Evolutionary conservation across 2,888 invertebrate genomes (phyloP).

Genomic region (Drosophila mayaguana): DNA sequence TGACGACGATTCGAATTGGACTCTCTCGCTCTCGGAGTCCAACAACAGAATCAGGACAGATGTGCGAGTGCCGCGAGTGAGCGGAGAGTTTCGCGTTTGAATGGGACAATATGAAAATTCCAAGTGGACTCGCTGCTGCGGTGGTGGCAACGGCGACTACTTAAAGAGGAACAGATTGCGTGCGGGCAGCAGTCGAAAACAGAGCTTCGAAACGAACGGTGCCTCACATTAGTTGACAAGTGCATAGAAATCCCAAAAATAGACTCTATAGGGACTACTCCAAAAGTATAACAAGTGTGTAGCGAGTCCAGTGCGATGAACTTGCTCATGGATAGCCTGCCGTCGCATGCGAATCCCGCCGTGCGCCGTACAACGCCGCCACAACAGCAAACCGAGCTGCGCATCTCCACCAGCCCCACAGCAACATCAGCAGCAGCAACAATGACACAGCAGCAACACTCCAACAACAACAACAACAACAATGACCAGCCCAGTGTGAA

Average conservation of each 20-base stretch:
- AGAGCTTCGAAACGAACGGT: slow-evolving; percentile 79
- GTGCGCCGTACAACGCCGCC: slow-evolving; percentile 65
- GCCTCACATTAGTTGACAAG: slow-evolving; percentile 17
- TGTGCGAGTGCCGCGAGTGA: slow-evolving; percentile 80
- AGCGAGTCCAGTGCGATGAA: slow-evolving; percentile 64
- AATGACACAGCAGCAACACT: slow-evolving; percentile 52
- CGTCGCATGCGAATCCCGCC: slow-evolving; percentile 64
- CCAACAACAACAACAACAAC: slow-evolving; percentile 79
- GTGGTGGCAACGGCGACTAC: slow-evolving; percentile 73
- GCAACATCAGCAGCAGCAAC: slow-evolving; percentile 24
- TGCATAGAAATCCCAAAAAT: slow-evolving; percentile 18
- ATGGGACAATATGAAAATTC: slow-evolving; percentile 83
- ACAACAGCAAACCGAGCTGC: slow-evolving; percentile 67
- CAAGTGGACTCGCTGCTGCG: slow-evolving; percentile 73
- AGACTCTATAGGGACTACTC: slow-evolving; percentile 1
- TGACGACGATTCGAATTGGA: slow-evolving; percentile 59
- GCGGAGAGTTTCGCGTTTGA: slow-evolving; percentile 75
- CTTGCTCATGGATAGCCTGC: slow-evolving; percentile 89
- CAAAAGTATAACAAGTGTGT: slow-evolving; percentile 17
- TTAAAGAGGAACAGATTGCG: slow-evolving; percentile 85
- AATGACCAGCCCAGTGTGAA: slow-evolving; percentile 79
- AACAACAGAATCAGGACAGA: slow-evolving; percentile 82
- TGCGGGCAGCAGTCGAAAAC: slow-evolving; percentile 83
- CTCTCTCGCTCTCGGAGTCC: slow-evolving; percentile 43
- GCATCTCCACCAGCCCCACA: slow-evolving; percentile 47